Conservation (phyloP, 2,888 invertebrate species). For the Cloeon dipterum region DNA sequence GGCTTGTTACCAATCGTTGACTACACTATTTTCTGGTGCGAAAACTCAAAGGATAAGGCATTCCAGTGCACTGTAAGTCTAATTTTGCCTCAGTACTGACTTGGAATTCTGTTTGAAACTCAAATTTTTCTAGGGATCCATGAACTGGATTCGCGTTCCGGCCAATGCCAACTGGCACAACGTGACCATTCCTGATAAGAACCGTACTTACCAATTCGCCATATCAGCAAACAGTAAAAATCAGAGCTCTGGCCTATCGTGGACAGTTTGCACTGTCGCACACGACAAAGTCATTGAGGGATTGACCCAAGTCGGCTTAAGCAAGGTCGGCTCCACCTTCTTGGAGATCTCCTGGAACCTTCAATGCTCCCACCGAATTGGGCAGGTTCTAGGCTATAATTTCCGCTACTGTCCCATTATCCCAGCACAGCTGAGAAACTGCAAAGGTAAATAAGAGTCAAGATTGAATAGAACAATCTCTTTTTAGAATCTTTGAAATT, state of each 20-base stretch:
- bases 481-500: too few relatives aligned
- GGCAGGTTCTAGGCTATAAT: constrained; percentile 46
- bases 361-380: constrained; percentile 48
- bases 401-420: constrained; percentile 49
- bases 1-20: constrained; percentile 29
- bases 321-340: constrained; percentile 22
- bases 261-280: constrained; percentile 52
- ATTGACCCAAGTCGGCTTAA: constrained; percentile 15
- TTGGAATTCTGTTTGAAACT: constrained; percentile 7
- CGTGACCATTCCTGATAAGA: constrained; percentile 31
- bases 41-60: constrained; percentile 26
- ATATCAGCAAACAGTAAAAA: constrained; percentile 48
- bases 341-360: constrained; percentile 53
- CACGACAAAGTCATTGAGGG: constrained; percentile 28
- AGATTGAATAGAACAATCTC: background rate
- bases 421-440: constrained; percentile 25
- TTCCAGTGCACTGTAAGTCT: constrained; percentile 29
- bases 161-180: constrained; percentile 25
- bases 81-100: constrained; percentile 24
- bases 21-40: constrained; percentile 68
- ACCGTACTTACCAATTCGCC: constrained; percentile 51
- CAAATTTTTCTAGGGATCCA: constrained; percentile 22
- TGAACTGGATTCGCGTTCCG: constrained; percentile 32
- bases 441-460: constrained; percentile 19
- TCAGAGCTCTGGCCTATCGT: constrained; percentile 61